Evolutionary conservation across 1,140 invertebrate species (phyloP).

Genomic region (Papilio machaon): DNA sequence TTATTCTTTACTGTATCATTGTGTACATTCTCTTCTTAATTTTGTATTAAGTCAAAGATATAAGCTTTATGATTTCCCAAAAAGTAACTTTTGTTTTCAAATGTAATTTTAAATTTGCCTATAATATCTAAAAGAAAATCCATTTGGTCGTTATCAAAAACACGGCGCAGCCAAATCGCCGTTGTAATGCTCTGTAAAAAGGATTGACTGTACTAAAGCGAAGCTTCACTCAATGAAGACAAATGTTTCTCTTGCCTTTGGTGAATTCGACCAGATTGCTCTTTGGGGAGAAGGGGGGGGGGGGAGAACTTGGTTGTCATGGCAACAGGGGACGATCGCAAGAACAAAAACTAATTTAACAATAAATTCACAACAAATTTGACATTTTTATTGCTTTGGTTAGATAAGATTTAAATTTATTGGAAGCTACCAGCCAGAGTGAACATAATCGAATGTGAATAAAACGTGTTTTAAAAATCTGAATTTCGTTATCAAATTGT

Average conservation of each 20-base stretch:
- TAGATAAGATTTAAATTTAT: constrained; percentile 14
- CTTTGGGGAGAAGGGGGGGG: neutral
- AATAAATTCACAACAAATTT: constrained; percentile 9
- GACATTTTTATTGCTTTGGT: constrained; percentile 13
- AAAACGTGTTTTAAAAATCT: neutral
- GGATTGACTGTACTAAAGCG: constrained; percentile 23
- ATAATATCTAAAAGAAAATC: neutral
- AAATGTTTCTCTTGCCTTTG: constrained; percentile 14
- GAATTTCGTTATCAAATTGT: neutral
- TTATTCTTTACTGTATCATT: neutral
- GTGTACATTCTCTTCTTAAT: neutral
- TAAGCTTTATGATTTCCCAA: neutral
- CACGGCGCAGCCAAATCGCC: neutral
- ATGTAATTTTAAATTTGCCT: too few relatives aligned
- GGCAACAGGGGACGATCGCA: neutral
- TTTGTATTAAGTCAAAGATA: neutral
- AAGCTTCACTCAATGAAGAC: constrained; percentile 19
- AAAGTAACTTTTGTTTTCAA: neutral
- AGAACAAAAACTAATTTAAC: constrained; percentile 22
- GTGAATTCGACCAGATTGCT: constrained; percentile 25
- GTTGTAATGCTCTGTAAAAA: constrained; percentile 12
- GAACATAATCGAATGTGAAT: neutral
- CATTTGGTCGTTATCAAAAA: constrained; percentile 14
- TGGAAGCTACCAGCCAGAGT: neutral
- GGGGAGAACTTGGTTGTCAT: neutral